Evolutionary conservation across 1,140 invertebrate genomes (phyloP).

Genomic region (Rhopalosiphum padi): DNA sequence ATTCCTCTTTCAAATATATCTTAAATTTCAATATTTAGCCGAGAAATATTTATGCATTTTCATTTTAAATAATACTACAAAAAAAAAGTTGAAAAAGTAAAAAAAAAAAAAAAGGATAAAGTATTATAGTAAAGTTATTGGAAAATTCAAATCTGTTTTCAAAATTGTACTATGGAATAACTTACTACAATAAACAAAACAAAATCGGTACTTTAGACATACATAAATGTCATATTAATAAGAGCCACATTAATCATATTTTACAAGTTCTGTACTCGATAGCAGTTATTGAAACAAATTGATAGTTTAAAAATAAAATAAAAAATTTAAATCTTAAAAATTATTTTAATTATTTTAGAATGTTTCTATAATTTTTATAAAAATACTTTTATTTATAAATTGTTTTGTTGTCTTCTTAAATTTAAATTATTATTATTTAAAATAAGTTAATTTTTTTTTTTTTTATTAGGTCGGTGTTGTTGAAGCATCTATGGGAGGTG

Average conservation of each 20-base stretch:
- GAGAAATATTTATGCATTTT: background rate
- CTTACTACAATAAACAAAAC: background rate
- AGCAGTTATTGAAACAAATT: background rate
- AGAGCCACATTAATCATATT: background rate
- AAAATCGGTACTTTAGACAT: background rate
- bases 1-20: background rate
- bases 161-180: background rate
- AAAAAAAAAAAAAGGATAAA: background rate
- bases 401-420: background rate
- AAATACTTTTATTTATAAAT: background rate
- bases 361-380: background rate
- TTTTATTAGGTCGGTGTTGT: constrained; percentile 61
- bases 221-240: background rate
- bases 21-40: background rate
- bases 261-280: background rate
- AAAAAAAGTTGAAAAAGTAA: background rate
- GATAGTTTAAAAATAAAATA: background rate
- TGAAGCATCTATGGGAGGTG: constrained; percentile 65
- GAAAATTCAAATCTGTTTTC: background rate
- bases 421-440: background rate
- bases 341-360: background rate
- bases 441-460: background rate
- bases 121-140: background rate
- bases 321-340: background rate
- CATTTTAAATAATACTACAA: background rate